Evolutionary conservation across 1,140 invertebrate genomes (phyloP).

Genomic region (Matsumurasca onukii): DNA sequence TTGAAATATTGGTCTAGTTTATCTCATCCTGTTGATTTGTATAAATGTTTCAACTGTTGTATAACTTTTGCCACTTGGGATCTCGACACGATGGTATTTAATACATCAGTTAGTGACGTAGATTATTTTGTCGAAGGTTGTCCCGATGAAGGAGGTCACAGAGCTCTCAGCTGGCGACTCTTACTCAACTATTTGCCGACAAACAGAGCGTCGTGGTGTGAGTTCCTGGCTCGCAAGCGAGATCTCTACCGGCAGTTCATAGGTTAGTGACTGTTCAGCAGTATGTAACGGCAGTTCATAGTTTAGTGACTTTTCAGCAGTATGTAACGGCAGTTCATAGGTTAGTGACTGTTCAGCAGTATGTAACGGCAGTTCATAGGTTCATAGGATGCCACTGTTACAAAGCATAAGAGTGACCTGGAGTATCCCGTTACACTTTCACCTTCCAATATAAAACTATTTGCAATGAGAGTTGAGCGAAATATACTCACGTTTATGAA

Average conservation of each 20-base stretch:
- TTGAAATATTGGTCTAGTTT: neutral
- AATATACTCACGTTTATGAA: too few species aligned
- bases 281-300: neutral
- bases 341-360: too few species aligned
- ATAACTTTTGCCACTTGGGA: neutral
- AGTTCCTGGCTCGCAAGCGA: constrained; percentile 66
- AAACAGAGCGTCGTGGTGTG: constrained; percentile 61
- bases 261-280: too few species aligned
- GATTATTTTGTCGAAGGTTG: constrained; percentile 61
- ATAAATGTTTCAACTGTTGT: neutral
- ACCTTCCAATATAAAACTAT: too few species aligned
- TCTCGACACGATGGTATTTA: neutral
- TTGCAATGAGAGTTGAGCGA: too few species aligned
- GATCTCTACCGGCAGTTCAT: constrained; percentile 83
- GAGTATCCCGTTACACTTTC: too few species aligned
- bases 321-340: constrained; percentile 77
- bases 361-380: neutral
- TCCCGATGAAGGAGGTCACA: constrained; percentile 74
- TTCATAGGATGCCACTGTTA: constrained; percentile 4
- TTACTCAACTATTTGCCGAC: constrained; percentile 79
- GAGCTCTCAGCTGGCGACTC: constrained; percentile 80
- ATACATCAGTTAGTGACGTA: neutral
- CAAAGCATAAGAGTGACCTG: too few species aligned
- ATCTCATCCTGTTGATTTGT: neutral
- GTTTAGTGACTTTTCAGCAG: too few species aligned